phyloP scores from a whole-genome alignment of 2,797 vertebrate species.

The Chaetophractus vellerosus region DNA sequence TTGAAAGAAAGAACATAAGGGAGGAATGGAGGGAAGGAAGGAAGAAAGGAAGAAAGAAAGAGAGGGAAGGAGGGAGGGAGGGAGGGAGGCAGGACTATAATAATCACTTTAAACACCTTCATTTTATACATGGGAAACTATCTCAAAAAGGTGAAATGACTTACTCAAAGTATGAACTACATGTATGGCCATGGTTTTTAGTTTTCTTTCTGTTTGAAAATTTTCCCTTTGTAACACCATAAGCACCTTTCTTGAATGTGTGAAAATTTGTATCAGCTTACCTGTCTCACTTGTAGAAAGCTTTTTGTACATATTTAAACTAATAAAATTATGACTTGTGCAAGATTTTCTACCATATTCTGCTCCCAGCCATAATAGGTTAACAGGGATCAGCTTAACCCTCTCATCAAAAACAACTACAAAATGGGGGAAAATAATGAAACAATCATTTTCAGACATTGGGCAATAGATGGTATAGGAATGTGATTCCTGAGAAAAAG shows the following conservation, averaged over 20 bases:
- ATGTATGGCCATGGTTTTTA: neutral
- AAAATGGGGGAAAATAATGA: constrained; percentile 12
- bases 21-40: too few species aligned
- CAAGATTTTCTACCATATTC: constrained; percentile 10
- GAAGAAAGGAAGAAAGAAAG: neutral
- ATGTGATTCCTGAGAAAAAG: neutral
- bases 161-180: neutral
- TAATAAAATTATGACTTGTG: neutral
- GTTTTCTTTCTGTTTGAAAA: neutral
- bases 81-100: neutral
- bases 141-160: neutral
- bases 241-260: neutral
- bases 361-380: neutral
- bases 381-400: neutral
- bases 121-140: neutral
- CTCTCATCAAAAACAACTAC: neutral
- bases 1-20: too few species aligned
- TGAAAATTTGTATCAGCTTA: neutral
- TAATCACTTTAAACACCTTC: neutral
- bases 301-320: neutral
- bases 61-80: neutral
- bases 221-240: neutral
- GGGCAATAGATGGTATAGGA: neutral
- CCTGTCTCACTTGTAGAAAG: neutral
- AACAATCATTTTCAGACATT: neutral